Percentiles rank a stretch among this genome's conserved stretches.
phyloP scores from a whole-genome alignment of 2,888 invertebrate species.

The Tetragonula carbonaria region DNA sequence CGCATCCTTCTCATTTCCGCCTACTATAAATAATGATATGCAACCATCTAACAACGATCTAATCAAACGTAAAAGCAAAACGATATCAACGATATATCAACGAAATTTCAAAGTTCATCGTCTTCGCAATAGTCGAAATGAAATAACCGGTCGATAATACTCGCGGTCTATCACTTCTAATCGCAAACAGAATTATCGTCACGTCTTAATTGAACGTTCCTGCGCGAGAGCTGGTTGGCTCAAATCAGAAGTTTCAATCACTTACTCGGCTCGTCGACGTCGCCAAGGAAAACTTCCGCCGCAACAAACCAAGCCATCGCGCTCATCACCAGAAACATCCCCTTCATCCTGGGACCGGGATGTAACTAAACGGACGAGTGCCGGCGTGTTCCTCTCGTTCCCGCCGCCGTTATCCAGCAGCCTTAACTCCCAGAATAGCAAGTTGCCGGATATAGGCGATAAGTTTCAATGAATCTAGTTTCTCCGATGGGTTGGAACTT shows the following conservation, averaged over 20 bases:
- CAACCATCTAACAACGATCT: too few species aligned
- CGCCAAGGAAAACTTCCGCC: constrained; percentile 72
- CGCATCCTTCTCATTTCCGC: too few species aligned
- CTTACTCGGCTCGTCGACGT: constrained; percentile 78
- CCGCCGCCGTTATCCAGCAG: constrained; percentile 26
- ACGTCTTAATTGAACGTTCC: constrained; percentile 16
- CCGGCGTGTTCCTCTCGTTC: constrained; percentile 11
- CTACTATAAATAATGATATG: too few species aligned
- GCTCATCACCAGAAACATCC: constrained; percentile 74
- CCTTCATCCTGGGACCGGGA: constrained; percentile 63
- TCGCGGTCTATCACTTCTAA: constrained; percentile 3
- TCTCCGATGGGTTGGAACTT: constrained; percentile 43
- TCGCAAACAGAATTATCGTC: constrained; percentile 9
- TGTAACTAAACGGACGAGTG: constrained; percentile 21
- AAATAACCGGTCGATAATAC: background rate
- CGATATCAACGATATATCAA: too few species aligned
- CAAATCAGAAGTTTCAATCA: constrained; percentile 53
- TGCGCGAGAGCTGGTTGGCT: background rate
- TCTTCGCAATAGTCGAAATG: background rate
- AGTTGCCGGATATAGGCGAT: constrained; percentile 48
- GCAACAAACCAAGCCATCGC: constrained; percentile 71
- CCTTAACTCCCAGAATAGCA: constrained; percentile 29
- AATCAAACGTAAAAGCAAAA: too few species aligned
- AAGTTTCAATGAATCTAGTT: constrained; percentile 59
- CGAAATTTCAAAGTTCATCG: background rate